Percentiles rank a stretch among this genome's conserved stretches.
These are phyloP conservation scores for Malthinus seriepunctatus DNA, from an alignment of 2,888 invertebrate genomes.

Conservation along the genomic window DNA sequence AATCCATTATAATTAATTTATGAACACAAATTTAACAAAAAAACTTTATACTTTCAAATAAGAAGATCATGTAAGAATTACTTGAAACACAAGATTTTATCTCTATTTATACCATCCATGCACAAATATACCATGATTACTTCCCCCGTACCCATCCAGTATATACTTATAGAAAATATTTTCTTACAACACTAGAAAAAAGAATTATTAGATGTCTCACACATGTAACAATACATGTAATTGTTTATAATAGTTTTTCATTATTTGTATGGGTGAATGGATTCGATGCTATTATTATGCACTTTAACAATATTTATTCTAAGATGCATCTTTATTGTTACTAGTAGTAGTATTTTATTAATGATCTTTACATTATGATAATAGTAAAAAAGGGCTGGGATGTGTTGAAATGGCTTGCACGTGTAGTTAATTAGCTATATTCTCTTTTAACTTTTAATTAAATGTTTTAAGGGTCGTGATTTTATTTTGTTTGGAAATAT, in stretches of 20 bases:
- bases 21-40: conserved; percentile 12
- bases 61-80: conserved; percentile 16
- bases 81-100: conserved; percentile 25
- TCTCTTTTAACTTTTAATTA: no score
- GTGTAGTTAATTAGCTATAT: no score
- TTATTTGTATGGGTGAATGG: conserved; percentile 38
- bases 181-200: conserved; percentile 49
- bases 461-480: no score
- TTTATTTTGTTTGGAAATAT: no score
- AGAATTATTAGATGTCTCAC: conserved; percentile 44
- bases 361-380: conserved; percentile 30
- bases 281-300: conserved; percentile 36
- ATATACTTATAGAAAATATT: conserved; percentile 41
- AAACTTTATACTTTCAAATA: neutral
- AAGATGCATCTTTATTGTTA: conserved; percentile 30
- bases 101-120: conserved; percentile 30
- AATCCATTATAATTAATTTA: conserved; percentile 15
- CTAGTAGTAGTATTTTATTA: conserved; percentile 31
- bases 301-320: conserved; percentile 32
- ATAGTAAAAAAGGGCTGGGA: conserved; percentile 19
- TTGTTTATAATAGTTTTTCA: conserved; percentile 30
- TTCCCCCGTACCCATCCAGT: conserved; percentile 42
- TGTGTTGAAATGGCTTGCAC: conserved; percentile 2
- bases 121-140: conserved; percentile 24
- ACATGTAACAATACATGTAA: conserved; percentile 35